Evolutionary conservation across 2,113 vertebrate genomes (phyloP), one percentile per base, ranked within the genome.

Genomic region (Ptychochromis oligacanthus): DNA sequence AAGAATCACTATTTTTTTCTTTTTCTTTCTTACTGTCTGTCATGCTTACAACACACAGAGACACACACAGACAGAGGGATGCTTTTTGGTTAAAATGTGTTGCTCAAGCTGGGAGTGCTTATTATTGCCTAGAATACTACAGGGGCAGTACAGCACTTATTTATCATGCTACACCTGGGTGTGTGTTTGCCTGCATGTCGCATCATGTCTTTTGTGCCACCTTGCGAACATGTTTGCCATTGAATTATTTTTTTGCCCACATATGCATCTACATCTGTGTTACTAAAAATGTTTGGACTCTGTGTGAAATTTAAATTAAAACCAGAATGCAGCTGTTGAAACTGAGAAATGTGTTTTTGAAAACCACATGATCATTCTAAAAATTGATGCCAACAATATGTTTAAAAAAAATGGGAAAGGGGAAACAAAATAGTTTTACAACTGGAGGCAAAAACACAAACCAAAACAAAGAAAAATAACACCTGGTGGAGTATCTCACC

Each of bases 81-180:
- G 43, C 40, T 26, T 76, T 40, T 79, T 72, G 83, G 60, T 75
- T 31, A 70, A 52, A 82, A 83, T 2, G 17, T 90, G 86, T 87
- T 96, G 95, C 95, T 97, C 94, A 86, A 88, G 94, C 94, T 95
- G 93, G 93, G 95, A 96, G 88, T 97, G 94, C 96, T 96, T 96
- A 93, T 88, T 85, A 75, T 56, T 82, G 31, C 54, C 57, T 17
- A 55, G 70, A 82, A 79, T 79, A 43, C 93, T 55, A 55, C 82
- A 81, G 89, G 91, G 91, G 80, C 77, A 78, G 57, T 52, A 79
- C 58, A 86, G 80, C 64, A 61, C 74, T 89, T 88, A 92, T 89
- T 92, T 77, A 74, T 89, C 77, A 85, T 84, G 72, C 80, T 86
- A 65, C 83, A 83, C 74, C 79, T 84, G 34, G 1, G 60, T 26